Evolutionary conservation across 1,140 invertebrate species (phyloP), one percentile per base, ranked within the genome.

Genomic region (Mizuhopecten yessoensis): DNA sequence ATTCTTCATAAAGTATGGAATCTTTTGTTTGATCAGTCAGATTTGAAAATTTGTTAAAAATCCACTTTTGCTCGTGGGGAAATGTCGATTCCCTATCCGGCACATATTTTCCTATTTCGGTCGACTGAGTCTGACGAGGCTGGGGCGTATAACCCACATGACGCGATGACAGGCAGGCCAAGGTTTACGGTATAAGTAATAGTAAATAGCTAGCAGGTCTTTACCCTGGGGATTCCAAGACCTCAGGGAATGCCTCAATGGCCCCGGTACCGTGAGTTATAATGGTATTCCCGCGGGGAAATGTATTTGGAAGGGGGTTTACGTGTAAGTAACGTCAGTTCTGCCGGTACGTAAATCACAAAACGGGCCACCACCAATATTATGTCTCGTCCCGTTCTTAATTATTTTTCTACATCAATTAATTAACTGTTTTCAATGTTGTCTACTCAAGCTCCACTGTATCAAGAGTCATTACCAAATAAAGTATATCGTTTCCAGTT

Each of bases 121-220:
- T 45, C 17, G 9, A 17, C 42, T 17, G 42, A 45, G 23, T 29
- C 23, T 7, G 57, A 75, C 57, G 1, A 23, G 45, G 17, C 42
- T 45, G 42, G 57, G n/a, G 57, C 29, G 23, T 5, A 29, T n/a
- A 75, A 1, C 5, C 15, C 57, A 75, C 11, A 29, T 75, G 57
- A 75, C 57, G 57, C n/a, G 57, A n/a, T 75, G 57, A 75, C 57
- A 75, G 57, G 57, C 17, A 75, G 57, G 5, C 57, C n/a, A 29
- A 75, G 57, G 57, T 75, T 75, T 75, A 75, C 57, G 57, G n/a
- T 75, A 75, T 75, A 75, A 75, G 57, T 75, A 75, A 75, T 75
- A 75, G 57, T 75, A 75, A 75, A 75, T 75, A 75, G 57, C 23
- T 29, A n/a, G 57, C 57, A 75, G 57, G 23, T 75, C 45, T 49